Conservation (phyloP, 2,113 vertebrate genomes). For the Passer montanus region DNA sequence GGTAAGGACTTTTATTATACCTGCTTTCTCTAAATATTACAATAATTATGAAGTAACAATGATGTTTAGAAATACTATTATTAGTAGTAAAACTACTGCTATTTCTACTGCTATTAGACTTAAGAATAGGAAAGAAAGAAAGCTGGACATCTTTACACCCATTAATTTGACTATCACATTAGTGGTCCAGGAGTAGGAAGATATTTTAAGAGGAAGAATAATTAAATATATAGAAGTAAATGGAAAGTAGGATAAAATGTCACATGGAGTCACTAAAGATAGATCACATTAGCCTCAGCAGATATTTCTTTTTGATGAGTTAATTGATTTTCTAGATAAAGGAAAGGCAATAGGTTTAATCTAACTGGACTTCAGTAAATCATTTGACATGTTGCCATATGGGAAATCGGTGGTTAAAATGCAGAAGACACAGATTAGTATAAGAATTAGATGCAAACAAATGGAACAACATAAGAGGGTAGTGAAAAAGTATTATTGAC, state of each 20-base stretch:
- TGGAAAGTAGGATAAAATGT: not conserved
- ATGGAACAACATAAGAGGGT: not conserved
- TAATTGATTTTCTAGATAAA: conserved; percentile 43
- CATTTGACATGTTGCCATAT: not conserved
- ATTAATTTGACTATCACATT: not conserved
- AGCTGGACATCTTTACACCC: not conserved
- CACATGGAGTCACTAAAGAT: not conserved
- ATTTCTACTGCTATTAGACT: not conserved
- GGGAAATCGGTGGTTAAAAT: conserved; percentile 19
- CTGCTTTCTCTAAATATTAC: not conserved
- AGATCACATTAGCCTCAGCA: not conserved
- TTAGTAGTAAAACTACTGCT: not conserved
- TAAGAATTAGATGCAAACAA: not conserved
- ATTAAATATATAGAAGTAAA: conserved; percentile 11
- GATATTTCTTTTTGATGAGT: conserved; percentile 16
- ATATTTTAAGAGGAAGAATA: not conserved
- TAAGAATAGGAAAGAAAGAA: not conserved
- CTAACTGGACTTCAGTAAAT: conserved; percentile 1
- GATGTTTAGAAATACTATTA: not conserved
- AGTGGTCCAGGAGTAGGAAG: not conserved
- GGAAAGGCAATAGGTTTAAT: not conserved
- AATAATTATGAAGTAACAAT: not conserved
- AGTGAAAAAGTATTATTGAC: not conserved
- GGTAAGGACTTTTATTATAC: not conserved
- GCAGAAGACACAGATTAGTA: not conserved